Base-by-base conservation (phyloP, 2,888 invertebrate species). In the Ochlodes sylvanus region DNA sequence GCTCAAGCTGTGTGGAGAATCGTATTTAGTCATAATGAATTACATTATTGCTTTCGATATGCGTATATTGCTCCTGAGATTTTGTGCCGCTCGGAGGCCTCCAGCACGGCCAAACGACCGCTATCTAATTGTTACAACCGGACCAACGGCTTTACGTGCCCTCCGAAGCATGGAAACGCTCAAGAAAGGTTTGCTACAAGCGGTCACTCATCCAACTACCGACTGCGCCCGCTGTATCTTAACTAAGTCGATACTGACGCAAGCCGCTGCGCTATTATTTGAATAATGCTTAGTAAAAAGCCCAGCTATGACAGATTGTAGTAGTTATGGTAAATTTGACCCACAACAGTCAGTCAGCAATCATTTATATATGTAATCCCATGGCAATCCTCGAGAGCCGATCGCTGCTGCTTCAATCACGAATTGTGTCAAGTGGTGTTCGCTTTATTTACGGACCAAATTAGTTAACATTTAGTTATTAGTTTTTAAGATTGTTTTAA, bases 241-340 rank as follows among this genome's bases (percentile, higher is more conserved):
- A n/a, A n/a, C n/a, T n/a, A n/a, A n/a, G n/a, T n/a, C n/a, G n/a
- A n/a, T n/a, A 27, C 5, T 5, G 27, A 27, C 27, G 27, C 27
- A 4, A 27, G 27, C 27, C 27, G 27, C 27, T 5, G 27, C 2
- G 27, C 3, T 12, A 47, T 47, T 17, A 47, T 12, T 2, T 15
- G 15, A 47, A 9, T 47, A 47, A 10, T 9, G 10, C 17, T 2
- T 17, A 47, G 1, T 47, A 47, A 15, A 17, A 47, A 47, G 7
- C 14, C 42, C 7, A 3, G 15, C 44, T 17, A 47, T 47, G 44
- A 47, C 17, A 15, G 9, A 47, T 47, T 47, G 2, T 17, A 42
- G 17, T 47, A 47, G 44, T 47, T 41, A 63, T 63, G 56, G 38
- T 44, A 63, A 63, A 56, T 17, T 56, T 63, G 56, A 63, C 63